Conservation (phyloP, 2,797 vertebrate genomes). For the Cetoscarus ocellatus region DNA sequence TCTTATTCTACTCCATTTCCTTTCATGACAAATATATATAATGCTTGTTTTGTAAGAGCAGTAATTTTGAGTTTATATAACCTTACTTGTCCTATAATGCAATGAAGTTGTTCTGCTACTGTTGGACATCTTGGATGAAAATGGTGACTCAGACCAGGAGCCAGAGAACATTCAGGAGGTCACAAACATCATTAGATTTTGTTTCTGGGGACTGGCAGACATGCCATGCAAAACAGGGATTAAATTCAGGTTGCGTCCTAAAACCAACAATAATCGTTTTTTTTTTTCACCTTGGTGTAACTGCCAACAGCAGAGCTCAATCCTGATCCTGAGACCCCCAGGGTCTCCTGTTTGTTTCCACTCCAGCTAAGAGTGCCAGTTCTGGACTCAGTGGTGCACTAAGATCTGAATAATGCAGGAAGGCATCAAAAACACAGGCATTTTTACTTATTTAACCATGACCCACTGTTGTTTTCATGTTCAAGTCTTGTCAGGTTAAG, state of each 20-base stretch:
- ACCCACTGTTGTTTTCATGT: constrained; percentile 14
- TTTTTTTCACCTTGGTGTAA: constrained; percentile 3
- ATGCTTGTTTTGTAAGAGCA: too few species aligned
- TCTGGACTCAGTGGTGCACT: constrained; percentile 1
- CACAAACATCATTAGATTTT: constrained; percentile 1
- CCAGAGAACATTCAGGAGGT: background rate
- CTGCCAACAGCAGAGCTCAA: constrained; percentile 11
- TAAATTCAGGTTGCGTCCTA: background rate
- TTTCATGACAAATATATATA: too few species aligned
- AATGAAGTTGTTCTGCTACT: background rate
- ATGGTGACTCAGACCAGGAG: background rate
- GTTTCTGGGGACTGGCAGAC: background rate
- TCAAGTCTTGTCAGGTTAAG: background rate
- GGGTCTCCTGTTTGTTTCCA: constrained; percentile 20
- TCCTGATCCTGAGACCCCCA: constrained; percentile 1
- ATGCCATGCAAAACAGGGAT: background rate
- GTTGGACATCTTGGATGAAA: background rate
- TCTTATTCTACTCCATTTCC: too few species aligned
- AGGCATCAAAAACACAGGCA: background rate
- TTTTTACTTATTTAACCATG: constrained; percentile 15
- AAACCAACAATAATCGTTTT: constrained; percentile 1
- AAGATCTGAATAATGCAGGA: constrained; percentile 37
- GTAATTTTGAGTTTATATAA: too few species aligned
- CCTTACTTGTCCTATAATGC: too few species aligned
- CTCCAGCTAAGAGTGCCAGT: background rate